Percentiles rank a stretch among this genome's conserved stretches.
Conservation (phyloP, 1,140 invertebrate species). For the Venturia canescens region DNA sequence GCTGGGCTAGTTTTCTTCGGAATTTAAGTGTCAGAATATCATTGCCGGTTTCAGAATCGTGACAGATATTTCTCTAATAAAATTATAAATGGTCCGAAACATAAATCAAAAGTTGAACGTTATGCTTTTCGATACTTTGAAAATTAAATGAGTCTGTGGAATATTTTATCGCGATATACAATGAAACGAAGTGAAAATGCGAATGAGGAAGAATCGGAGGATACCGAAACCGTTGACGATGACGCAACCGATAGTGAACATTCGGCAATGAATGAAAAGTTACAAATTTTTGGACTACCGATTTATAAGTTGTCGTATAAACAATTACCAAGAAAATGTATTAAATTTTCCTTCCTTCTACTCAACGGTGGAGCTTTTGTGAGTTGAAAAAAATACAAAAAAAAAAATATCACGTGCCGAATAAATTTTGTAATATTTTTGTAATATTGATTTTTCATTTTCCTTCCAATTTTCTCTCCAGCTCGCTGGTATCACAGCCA, state of each 20-base stretch:
- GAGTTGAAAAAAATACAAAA: conserved; percentile 42
- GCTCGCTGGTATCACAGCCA: conserved; percentile 59
- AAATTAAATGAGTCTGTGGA: conserved; percentile 33
- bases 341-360: conserved; percentile 55
- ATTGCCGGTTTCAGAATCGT: background rate
- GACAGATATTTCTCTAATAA: background rate
- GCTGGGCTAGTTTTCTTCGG: background rate
- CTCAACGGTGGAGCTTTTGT: conserved; percentile 58
- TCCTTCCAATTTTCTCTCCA: conserved; percentile 38
- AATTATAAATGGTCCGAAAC: background rate
- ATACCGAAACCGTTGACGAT: conserved; percentile 57
- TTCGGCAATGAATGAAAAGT: conserved; percentile 53
- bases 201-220: conserved; percentile 57
- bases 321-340: conserved; percentile 53
- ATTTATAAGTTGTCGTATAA: conserved; percentile 53
- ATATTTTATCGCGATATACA: conserved; percentile 10
- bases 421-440: too few species aligned
- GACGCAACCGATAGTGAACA: conserved; percentile 58
- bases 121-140: background rate
- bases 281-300: conserved; percentile 52
- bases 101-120: background rate
- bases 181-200: conserved; percentile 42
- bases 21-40: background rate
- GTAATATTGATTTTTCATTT: background rate
- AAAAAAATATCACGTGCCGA: background rate